Conservation (phyloP, 2,888 invertebrate genomes). For the Ennomos erosarius region DNA sequence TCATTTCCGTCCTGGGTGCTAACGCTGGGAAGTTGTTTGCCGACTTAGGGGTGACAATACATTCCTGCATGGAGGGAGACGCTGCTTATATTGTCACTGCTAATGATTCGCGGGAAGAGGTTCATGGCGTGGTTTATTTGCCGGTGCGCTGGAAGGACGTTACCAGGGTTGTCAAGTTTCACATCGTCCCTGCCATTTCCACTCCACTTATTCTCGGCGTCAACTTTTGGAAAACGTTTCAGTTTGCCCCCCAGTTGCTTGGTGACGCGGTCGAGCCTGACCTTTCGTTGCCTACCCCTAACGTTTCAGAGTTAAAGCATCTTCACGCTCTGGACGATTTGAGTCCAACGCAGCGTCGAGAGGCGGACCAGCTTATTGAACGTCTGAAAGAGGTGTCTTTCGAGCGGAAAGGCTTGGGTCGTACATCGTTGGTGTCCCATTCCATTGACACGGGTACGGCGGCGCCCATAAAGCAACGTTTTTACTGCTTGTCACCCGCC, state of each 20-base stretch:
- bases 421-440: slow-evolving; percentile 39
- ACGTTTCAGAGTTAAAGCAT: neutral
- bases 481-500: neutral
- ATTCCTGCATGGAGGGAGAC: too few relatives aligned
- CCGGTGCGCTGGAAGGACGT: too few relatives aligned
- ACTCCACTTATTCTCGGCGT: neutral
- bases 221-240: slow-evolving; percentile 3
- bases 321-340: neutral
- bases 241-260: neutral
- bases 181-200: neutral
- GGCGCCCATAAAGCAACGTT: slow-evolving; percentile 32
- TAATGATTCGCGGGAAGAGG: too few relatives aligned
- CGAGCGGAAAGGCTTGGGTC: slow-evolving; percentile 34
- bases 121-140: too few relatives aligned
- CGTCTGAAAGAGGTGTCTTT: neutral
- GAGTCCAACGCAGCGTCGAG: neutral
- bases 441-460: too few relatives aligned
- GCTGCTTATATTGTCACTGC: too few relatives aligned
- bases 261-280: neutral
- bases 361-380: neutral
- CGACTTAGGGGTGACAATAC: too few relatives aligned
- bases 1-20: too few relatives aligned
- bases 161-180: neutral
- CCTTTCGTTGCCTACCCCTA: neutral
- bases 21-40: too few relatives aligned